Evolutionary conservation across 2,113 vertebrate species (phyloP).

Genomic region (Oreochromis spilurus): DNA sequence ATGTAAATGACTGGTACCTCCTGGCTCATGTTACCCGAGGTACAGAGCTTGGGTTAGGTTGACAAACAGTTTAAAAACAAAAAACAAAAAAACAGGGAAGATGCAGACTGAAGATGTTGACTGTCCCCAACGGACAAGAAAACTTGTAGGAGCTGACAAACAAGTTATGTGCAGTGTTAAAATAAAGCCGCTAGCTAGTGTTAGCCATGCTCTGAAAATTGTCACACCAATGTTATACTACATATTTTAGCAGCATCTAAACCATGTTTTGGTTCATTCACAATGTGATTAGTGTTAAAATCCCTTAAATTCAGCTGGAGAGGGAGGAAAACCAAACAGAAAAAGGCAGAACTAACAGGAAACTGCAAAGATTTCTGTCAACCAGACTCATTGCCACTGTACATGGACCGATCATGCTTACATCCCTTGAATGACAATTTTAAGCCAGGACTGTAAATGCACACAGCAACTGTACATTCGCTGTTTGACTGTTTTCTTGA

Average conservation of each 20-base stretch:
- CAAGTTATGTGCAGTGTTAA: background rate
- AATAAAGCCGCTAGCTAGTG: background rate
- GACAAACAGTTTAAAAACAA: background rate
- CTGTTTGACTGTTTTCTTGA: background rate
- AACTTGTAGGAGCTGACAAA: background rate
- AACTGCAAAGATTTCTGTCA: background rate
- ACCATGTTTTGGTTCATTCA: background rate
- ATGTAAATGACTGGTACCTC: background rate
- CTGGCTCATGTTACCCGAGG: background rate
- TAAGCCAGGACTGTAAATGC: background rate
- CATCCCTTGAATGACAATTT: background rate
- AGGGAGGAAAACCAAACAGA: background rate
- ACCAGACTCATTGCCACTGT: background rate
- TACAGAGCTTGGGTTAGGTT: background rate
- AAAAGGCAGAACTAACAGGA: background rate
- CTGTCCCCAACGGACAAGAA: background rate
- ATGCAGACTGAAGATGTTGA: background rate
- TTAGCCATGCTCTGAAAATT: background rate
- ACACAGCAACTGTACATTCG: background rate
- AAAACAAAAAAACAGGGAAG: background rate
- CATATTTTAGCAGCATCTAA: background rate
- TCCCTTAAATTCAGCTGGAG: background rate
- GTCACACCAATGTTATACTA: background rate
- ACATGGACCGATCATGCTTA: background rate
- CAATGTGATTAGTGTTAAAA: background rate